Base-by-base conservation (phyloP, 2,888 invertebrate genomes). In the Eudemis profundana region DNA sequence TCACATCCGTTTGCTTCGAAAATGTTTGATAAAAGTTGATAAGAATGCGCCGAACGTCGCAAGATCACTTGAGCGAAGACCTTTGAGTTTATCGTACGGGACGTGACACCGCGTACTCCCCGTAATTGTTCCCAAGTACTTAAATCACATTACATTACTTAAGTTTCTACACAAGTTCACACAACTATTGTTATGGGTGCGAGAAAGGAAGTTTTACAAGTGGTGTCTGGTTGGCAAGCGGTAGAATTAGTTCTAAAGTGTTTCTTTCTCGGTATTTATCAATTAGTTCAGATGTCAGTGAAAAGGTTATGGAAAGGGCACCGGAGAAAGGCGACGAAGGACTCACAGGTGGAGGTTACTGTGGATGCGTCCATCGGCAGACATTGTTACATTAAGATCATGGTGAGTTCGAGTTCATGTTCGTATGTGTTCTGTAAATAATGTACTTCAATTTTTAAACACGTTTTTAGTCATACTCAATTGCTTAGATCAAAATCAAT, bases 341-440 rank as follows among this genome's bases (percentile, higher is more conserved):
- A 76, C 67, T 69, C 83, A 0, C 78, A 86, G 3, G 82, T 90
- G 0, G 89, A 91, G 71, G 76, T 91, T 1, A 86, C 89, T 1
- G 85, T 87, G 0, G 92, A 91, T 68, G 83, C 90, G 0, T 87
- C 91, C 27, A 75, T 92, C 21, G 92, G 92, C 4, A 86, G 86
- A 5, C 92, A 92, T 75, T 92, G 89, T 66, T 89, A 86, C 69
- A 90, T 92, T 12, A 91, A 89, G 85, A 81, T 92, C 66, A 81
- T 87, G 90, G 92, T 91, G 67, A 79, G 83, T 77, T 10, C 8
- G 5, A 4, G 1, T 33, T 33, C 33, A 33, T 33, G 10, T 10
- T 29, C 8, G 2, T 33, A 33, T 10, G 4, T 27, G 27, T 27
- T 4, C 7, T 7, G 3, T 27, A 27, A 4, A 5, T 27, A 1